Evolutionary conservation across 2,797 vertebrate species (phyloP).

Genomic region (Coccyzus lansbergi): DNA sequence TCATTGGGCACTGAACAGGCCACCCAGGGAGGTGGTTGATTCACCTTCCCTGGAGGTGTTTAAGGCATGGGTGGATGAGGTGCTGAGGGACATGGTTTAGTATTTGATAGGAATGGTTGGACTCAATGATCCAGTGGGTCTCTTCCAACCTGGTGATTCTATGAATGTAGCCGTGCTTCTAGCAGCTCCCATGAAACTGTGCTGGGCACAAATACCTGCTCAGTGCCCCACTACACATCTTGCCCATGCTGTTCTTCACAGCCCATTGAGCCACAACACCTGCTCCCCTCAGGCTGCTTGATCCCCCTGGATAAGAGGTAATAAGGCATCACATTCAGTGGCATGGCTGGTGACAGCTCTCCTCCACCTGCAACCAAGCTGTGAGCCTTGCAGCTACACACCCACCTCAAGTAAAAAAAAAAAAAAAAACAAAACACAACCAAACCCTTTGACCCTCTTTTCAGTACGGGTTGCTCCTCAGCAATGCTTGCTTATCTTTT

Average conservation of each 20-base stretch:
- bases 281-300: not conserved
- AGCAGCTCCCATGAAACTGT: not conserved
- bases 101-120: too few species aligned
- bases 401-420: not conserved
- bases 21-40: too few species aligned
- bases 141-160: too few species aligned
- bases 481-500: not conserved
- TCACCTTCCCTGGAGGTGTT: too few species aligned
- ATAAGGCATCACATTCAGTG: not conserved
- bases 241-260: not conserved
- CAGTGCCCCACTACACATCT: fast-evolving
- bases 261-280: not conserved
- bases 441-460: not conserved
- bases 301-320: not conserved
- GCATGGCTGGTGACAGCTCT: not conserved
- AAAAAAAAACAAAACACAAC: too few species aligned
- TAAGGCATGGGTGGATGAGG: too few species aligned
- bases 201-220: not conserved
- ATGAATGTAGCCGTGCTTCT: fast-evolving
- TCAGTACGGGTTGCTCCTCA: fast-evolving
- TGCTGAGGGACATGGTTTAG: too few species aligned
- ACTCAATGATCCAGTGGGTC: too few species aligned
- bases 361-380: not conserved
- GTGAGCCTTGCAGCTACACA: fast-evolving
- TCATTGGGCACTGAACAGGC: too few species aligned